Evolutionary conservation across 1,140 invertebrate genomes (phyloP), one percentile per base, ranked within the genome.

Genomic region (Propsilocerus akamusi): DNA sequence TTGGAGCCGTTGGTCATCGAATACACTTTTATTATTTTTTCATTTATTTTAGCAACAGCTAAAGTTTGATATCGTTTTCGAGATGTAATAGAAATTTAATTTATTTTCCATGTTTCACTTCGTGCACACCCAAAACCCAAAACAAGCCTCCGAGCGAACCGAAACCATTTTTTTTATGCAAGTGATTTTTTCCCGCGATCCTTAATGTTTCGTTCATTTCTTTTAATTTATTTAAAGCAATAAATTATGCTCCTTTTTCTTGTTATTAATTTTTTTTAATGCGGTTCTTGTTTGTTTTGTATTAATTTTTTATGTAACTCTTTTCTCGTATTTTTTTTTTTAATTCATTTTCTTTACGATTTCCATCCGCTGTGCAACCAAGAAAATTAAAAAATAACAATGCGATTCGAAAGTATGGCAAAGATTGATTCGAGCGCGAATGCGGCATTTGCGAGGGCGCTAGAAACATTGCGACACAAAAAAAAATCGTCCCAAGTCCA

Each of bases 131-230:
- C n/a, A n/a, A 20, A 41, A 41, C 32, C 12, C 14, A 41, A 41
- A 17, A 41, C 10, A 17, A n/a, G 20, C 20, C 8, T 37, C 14
- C 6, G 6, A 12, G 28, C 34, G 17, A 34, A n/a, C n/a, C n/a
- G 34, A 17, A 37, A 37, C 34, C 34, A 41, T 41, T 41, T 41
- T n/a, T n/a, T n/a, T n/a, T n/a, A n/a, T n/a, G n/a, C n/a, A n/a
- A n/a, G n/a, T n/a, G n/a, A n/a, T n/a, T n/a, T n/a, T n/a, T n/a
- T n/a, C n/a, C n/a, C 34, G 34, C 34, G 17, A 17, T 11, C 10
- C n/a, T n/a, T n/a, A n/a, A n/a, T n/a, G n/a, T 6, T 30, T 30
- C n/a, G 10, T 30, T 30, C 6, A 11, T 30, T 8, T 17, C 22
- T 37, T 37, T 41, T 41, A 41, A 41, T 41, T 41, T 41, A 41